These are phyloP conservation scores for Leptodirus hochenwartii DNA, from an alignment of 2,888 invertebrate species.

Conservation along the genomic window DNA sequence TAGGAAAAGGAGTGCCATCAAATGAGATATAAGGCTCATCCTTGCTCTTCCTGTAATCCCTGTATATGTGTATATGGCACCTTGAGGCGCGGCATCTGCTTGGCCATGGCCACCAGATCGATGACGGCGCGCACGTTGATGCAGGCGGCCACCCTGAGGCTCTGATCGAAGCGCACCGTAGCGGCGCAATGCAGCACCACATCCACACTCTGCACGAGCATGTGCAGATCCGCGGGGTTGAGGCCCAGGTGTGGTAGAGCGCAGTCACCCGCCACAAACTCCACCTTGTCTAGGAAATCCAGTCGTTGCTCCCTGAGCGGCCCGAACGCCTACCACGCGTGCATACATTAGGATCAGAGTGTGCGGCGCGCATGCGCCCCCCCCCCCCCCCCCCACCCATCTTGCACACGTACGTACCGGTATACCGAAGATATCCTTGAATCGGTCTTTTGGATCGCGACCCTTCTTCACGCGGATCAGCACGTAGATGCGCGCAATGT, in stretches of 20 bases:
- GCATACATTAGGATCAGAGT: too few relatives aligned
- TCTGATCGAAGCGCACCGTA: conserved; percentile 58
- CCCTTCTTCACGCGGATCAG: conserved; percentile 21
- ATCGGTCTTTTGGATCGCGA: conserved; percentile 17
- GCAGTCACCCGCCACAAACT: conserved; percentile 35
- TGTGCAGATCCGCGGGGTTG: conserved; percentile 29
- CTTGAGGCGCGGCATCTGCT: conserved; percentile 42
- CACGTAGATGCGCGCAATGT: conserved; percentile 19
- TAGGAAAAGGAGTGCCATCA: too few relatives aligned
- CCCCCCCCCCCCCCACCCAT: too few relatives aligned
- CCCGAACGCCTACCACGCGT: conserved; percentile 29
- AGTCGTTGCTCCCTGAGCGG: conserved; percentile 30
- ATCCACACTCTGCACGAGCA: conserved; percentile 33
- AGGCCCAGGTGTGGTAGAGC: conserved; percentile 32
- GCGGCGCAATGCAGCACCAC: conserved; percentile 61
- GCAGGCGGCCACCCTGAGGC: conserved; percentile 41
- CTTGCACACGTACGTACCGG: too few relatives aligned
- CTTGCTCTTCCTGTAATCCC: too few relatives aligned
- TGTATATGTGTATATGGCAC: too few relatives aligned
- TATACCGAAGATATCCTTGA: conserved; percentile 30
- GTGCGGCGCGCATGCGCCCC: too few relatives aligned
- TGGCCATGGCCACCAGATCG: conserved; percentile 43
- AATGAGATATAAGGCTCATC: too few relatives aligned
- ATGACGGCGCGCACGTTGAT: conserved; percentile 51
- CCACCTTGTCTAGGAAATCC: conserved; percentile 34